A percentile compares a stretch with the other conserved stretches of the same genome.
phyloP scores from a whole-genome alignment of 2,888 invertebrate genomes.

The Phortica okadai region DNA sequence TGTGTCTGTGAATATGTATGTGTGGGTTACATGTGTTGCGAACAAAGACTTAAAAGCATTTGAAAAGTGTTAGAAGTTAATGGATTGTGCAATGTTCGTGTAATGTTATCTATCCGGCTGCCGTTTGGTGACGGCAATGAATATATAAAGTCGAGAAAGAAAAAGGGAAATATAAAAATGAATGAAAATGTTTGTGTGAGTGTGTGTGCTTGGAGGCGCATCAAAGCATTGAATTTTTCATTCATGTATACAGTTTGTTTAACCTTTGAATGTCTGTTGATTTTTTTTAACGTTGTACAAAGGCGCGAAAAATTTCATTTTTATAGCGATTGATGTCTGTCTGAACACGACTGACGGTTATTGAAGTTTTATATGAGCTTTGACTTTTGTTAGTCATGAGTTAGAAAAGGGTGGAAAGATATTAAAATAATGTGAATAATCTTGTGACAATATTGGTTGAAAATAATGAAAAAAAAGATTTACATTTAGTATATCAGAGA shows the following conservation, averaged over 20 bases:
- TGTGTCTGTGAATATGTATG: neutral
- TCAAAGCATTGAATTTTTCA: neutral
- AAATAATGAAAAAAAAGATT: too few species aligned
- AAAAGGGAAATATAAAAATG: neutral
- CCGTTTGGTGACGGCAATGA: neutral
- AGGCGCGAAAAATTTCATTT: neutral
- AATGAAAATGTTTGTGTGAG: too few species aligned
- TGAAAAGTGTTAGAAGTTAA: constrained; percentile 54
- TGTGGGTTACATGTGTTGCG: neutral
- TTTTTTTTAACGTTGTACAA: neutral
- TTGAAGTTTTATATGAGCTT: too few species aligned
- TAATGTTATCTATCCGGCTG: constrained; percentile 52
- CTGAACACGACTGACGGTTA: too few species aligned
- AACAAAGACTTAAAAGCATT: constrained; percentile 30
- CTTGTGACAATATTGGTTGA: too few species aligned
- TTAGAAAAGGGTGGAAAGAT: too few species aligned
- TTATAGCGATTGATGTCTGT: too few species aligned
- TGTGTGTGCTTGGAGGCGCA: neutral
- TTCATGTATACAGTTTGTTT: neutral
- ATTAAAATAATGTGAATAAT: too few species aligned
- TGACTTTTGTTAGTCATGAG: too few species aligned
- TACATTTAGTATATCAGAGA: too few species aligned
- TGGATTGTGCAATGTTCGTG: constrained; percentile 62
- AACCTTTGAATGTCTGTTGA: neutral
- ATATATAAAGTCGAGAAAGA: neutral